Evolutionary conservation across 2,113 vertebrate species (phyloP), one percentile per base, ranked within the genome.

Genomic region (Pimephales promelas): DNA sequence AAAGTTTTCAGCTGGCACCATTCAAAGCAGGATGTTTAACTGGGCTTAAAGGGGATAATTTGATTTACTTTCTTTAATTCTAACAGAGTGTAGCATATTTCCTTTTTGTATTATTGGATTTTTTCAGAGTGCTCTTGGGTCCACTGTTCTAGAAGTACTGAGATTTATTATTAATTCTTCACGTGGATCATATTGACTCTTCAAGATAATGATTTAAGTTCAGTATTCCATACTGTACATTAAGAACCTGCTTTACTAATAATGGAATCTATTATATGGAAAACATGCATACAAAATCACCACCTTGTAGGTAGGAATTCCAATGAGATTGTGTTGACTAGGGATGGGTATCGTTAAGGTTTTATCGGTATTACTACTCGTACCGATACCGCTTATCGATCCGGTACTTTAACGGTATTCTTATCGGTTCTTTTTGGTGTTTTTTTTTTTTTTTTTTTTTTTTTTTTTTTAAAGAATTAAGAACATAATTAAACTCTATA

Each of bases 31-130:
- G n/a, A 61, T 79, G 56, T 79, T 62, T 45, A 79, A 79, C 36
- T 45, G 56, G 76, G 76, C 36, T 59, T 61, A 45, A 45, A 79
- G 56, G 11, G 59, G 40, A 47, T 79, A 31, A 79, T 79, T 45
- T 79, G 59, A 66, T 66, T 79, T n/a, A 64, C 78, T 31, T 79
- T 43, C 36, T 79, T 77, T 43, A 66, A 52, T 79, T 66, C 57
- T 79, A 31, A 43, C 16, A n/a, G 40, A 49, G 5, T 47, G 43
- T 14, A 79, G 49, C 31, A 77, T 28, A 79, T 79, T 79, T 79
- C n/a, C 34, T 45, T 62, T 28, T 45, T 62, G 76, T 45, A 45
- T 79, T 47, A 79, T 79, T 49, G 78, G 59, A 79, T 79, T 79
- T 79, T 79, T 14, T 78, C 20, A 7, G 28, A 59, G 54, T 18